Evolutionary conservation across 2,113 vertebrate species (phyloP).

Genomic region (Carlito syrichta): DNA sequence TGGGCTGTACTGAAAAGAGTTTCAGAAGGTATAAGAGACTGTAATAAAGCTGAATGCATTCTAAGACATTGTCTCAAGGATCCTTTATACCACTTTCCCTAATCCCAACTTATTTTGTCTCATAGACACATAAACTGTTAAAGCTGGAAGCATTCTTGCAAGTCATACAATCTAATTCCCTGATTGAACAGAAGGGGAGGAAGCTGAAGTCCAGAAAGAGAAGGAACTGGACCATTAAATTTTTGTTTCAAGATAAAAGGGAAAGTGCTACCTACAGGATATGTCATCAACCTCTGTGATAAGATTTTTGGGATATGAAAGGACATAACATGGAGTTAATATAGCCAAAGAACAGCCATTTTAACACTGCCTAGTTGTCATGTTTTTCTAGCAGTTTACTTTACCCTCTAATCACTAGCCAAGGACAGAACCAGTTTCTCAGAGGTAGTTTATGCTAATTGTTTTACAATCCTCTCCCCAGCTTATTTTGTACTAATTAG

Average conservation of each 20-base stretch:
- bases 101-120: not conserved
- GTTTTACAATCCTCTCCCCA: no score
- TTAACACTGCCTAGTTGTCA: no score
- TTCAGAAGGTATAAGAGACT: not conserved
- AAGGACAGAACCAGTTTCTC: no score
- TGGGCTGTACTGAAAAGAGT: not conserved
- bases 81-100: not conserved
- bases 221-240: not conserved
- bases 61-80: not conserved
- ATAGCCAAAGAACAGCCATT: no score
- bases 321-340: no score
- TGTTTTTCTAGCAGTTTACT: no score
- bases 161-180: not conserved
- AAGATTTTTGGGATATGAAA: not conserved
- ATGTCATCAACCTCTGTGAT: not conserved
- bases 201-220: not conserved
- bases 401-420: no score
- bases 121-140: not conserved
- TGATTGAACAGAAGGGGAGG: not conserved
- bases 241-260: not conserved
- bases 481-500: no score
- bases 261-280: not conserved
- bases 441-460: no score
- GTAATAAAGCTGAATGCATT: not conserved
- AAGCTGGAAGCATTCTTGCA: not conserved